Base-by-base conservation (phyloP, 1,140 invertebrate species). In the Zaprionus camerounensis region DNA sequence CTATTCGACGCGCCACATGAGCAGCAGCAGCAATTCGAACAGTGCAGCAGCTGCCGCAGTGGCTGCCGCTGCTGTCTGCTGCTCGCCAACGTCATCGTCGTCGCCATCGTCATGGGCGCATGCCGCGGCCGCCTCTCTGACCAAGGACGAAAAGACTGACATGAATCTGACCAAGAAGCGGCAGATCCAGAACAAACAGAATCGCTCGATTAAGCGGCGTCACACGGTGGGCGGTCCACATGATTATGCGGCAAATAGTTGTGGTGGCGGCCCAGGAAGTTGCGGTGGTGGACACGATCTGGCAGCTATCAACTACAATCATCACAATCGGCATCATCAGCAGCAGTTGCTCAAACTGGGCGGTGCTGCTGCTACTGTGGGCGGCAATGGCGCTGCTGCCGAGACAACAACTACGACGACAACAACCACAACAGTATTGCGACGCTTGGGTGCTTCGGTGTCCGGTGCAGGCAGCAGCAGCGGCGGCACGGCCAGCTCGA, bases 171-270 rank as follows among this genome's bases (percentile, higher is more conserved):
- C 95, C 79, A 96, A 96, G 90, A 94, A 96, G 51, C 94, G 96
- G 9, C 96, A 96, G 91, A 93, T 95, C 57, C 93, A 93, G 69
- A 94, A 93, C 44, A 92, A 92, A 61, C 91, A 93, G 72, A 93
- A 94, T 86, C 93, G 96, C 49, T 96, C 96, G 41, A 97, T 97
- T 75, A 97, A 97, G 92, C 94, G 97, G 13, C 94, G 97, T n/a
- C 97, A 98, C 93, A 98, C 97, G 1, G 97, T 98, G 0, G 97
- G 97, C 34, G 97, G 97, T 17, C 97, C 96, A 0, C 97, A 97
- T 91, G 97, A 98, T 91, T 96, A 93, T 76, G 59, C 82, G 17
- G 81, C 82, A n/a, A 91, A 80, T 38, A 72, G 65, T 26, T 67
- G 68, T 28, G 59, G 58, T 17, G 68, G 68, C 17, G 76, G 58